Percentiles rank a stretch among this genome's conserved stretches.
These are phyloP conservation scores for Gulo gulo DNA, from an alignment of 2,113 vertebrate genomes.

Conservation along the genomic window DNA sequence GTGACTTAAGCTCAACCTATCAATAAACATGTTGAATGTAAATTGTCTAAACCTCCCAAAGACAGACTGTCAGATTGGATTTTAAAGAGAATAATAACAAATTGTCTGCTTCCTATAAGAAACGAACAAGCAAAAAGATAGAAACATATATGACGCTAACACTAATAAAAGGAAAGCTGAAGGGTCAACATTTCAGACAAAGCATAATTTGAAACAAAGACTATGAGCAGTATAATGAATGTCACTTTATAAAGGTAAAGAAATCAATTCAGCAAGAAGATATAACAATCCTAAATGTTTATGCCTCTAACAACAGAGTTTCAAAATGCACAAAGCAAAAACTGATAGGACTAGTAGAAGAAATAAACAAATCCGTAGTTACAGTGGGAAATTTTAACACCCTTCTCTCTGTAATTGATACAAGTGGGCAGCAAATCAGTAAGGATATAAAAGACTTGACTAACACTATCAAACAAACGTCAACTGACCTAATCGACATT, in stretches of 20 bases:
- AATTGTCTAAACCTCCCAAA: background rate
- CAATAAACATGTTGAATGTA: background rate
- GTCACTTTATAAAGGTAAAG: background rate
- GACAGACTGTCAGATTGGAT: background rate
- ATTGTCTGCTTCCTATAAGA: background rate
- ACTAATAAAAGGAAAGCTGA: background rate
- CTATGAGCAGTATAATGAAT: background rate
- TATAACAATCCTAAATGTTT: background rate
- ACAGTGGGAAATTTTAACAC: background rate
- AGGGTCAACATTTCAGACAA: background rate
- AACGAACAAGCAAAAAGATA: background rate
- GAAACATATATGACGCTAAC: background rate
- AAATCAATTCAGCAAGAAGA: background rate
- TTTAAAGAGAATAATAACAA: background rate
- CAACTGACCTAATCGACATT: background rate
- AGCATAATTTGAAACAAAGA: background rate
- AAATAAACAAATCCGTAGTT: background rate
- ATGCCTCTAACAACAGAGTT: background rate
- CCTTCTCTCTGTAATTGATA: background rate
- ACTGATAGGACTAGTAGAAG: background rate
- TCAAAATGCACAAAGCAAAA: background rate
- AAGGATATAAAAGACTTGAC: background rate
- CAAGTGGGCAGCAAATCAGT: background rate
- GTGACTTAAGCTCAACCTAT: background rate
- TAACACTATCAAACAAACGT: background rate